Base-by-base conservation (phyloP, 2,888 invertebrate genomes). In the Limnephilus lunatus region DNA sequence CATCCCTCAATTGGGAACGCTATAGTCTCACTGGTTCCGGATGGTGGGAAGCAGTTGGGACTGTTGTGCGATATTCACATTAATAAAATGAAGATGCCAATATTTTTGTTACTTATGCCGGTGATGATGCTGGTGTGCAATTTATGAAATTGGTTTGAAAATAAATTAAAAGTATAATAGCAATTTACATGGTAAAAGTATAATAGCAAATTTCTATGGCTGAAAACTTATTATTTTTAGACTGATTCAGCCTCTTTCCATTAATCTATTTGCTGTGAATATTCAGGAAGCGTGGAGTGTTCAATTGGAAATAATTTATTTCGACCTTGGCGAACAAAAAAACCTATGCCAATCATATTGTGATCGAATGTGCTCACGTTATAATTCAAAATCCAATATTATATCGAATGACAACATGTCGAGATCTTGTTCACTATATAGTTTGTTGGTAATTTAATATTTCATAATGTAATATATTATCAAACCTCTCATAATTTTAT, bases 231-330 rank as follows among this genome's bases (percentile, higher is more conserved):
- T 5, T 68, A 68, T 68, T 68, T 68, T 68, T 68, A 68, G 68
- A 68, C 25, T 4, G 9, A n/a, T 68, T 83, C 32, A 35, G 35
- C 83, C 83, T 39, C 25, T 39, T 83, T 35, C 83, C 35, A 83
- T 83, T 83, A 35, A 32, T 83, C 35, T 83, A 83, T 83, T 83
- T 83, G 35, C 25, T 83, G 83, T 83, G 83, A 35, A 83, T 32
- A 83, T 35, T 39, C 35, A 35, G 83, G 83, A 83, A 83, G 83
- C 32, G 83, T 83, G 7, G 9, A 19, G 83, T 35, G 83, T 83
- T 83, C 83, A 83, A 83, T 83, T 83, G 83, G 25, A 35, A 83
- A 83, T 83, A 83, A 83, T 35, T 83, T 83, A 32, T 35, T 83
- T 83, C 35, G 39, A n/a, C 83, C 83, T 83, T 83, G 83, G 83